Conservation (phyloP, 2,888 invertebrate genomes). For the Acrobasis consociella region DNA sequence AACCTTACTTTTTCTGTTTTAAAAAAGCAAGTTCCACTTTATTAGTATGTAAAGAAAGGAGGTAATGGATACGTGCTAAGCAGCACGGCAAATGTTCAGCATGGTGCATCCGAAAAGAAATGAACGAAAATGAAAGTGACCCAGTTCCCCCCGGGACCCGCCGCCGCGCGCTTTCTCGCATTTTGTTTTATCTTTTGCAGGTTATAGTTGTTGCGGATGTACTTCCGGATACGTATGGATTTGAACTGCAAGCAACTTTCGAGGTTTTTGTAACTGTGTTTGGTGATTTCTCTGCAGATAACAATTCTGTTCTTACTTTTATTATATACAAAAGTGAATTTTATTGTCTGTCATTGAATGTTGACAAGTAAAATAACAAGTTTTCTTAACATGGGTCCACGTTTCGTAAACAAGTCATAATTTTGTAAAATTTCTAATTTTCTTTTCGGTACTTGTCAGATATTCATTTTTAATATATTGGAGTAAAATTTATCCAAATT, state of each 20-base stretch:
- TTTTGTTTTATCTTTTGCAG: conserved; percentile 72
- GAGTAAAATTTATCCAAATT: too few relatives aligned
- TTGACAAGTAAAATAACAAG: too few relatives aligned
- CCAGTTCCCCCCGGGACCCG: conserved; percentile 63
- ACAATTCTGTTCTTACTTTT: neutral
- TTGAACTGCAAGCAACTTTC: conserved; percentile 28
- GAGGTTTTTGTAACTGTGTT: neutral
- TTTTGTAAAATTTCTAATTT: too few relatives aligned
- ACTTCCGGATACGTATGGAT: conserved; percentile 47
- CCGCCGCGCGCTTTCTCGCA: conserved; percentile 70
- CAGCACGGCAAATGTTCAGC: conserved; percentile 66
- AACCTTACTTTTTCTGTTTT: conserved; percentile 28
- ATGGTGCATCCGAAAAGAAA: conserved; percentile 79
- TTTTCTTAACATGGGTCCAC: too few relatives aligned
- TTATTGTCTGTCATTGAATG: too few relatives aligned
- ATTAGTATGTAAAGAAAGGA: conserved; percentile 64
- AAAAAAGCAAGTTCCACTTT: conserved; percentile 46
- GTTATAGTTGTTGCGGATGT: conserved; percentile 58
- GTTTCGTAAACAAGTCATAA: too few relatives aligned
- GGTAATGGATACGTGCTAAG: conserved; percentile 70
- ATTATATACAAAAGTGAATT: too few relatives aligned
- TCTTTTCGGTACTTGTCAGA: too few relatives aligned
- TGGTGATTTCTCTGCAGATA: neutral
- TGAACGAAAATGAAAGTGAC: conserved; percentile 82
- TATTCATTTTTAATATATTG: too few relatives aligned